phyloP scores from a whole-genome alignment of 2,888 invertebrate species.

The Steinernema scapterisci region DNA sequence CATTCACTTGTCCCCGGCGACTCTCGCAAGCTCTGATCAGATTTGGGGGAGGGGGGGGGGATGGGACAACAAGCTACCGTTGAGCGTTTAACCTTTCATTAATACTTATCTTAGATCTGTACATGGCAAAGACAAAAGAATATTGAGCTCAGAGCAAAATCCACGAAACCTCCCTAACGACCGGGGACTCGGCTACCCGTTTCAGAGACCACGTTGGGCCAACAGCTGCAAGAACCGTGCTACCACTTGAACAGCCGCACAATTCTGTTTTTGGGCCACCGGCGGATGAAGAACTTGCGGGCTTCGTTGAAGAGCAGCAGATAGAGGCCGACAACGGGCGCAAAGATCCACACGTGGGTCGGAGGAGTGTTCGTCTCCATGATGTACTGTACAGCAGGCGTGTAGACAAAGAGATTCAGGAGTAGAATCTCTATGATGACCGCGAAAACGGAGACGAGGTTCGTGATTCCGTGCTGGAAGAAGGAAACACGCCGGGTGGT shows the following conservation, averaged over 20 bases:
- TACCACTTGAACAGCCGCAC: slow-evolving; percentile 54
- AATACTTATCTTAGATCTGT: too few relatives aligned
- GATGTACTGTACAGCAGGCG: slow-evolving; percentile 64
- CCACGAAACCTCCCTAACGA: not conserved
- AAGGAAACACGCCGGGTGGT: slow-evolving; percentile 66
- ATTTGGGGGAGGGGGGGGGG: too few relatives aligned
- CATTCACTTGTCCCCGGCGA: not conserved
- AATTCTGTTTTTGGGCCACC: slow-evolving; percentile 45
- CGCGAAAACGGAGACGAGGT: slow-evolving; percentile 64
- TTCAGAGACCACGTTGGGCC: not conserved
- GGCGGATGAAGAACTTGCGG: slow-evolving; percentile 59
- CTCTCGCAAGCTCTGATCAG: too few relatives aligned
- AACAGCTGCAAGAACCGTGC: not conserved
- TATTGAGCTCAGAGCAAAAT: too few relatives aligned
- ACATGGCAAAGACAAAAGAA: too few relatives aligned
- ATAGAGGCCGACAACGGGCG: slow-evolving; percentile 55
- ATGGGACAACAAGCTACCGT: too few relatives aligned
- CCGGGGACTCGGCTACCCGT: slow-evolving; percentile 26
- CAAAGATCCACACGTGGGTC: slow-evolving; percentile 55
- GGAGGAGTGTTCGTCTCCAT: slow-evolving; percentile 66
- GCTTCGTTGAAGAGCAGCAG: slow-evolving; percentile 62
- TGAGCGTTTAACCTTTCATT: too few relatives aligned
- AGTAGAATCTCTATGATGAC: slow-evolving; percentile 64
- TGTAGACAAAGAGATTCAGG: slow-evolving; percentile 65
- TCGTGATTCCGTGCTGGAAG: slow-evolving; percentile 64